These are phyloP conservation scores for Lepetodrilus schrolli DNA, from an alignment of 2,888 invertebrate genomes.

Conservation along the genomic window DNA sequence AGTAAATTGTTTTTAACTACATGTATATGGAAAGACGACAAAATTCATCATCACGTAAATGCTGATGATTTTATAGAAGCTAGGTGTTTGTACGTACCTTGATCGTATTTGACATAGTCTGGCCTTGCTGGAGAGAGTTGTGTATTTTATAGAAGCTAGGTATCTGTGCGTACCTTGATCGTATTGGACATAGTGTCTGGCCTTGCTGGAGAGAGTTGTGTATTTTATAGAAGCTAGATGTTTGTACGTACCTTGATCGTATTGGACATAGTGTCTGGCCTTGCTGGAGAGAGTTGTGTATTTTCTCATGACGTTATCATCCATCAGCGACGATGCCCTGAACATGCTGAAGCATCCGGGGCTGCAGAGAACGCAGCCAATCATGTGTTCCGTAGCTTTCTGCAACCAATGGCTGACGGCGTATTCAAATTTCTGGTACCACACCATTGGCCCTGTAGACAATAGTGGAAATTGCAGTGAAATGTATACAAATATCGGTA, in stretches of 20 bases:
- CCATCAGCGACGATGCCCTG: constrained; percentile 97
- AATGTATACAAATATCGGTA: too few species aligned
- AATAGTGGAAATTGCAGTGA: too few species aligned
- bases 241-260: constrained; percentile 89
- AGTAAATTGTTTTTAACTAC: too few species aligned
- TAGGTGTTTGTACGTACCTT: constrained; percentile 80
- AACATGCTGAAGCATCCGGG: constrained; percentile 98
- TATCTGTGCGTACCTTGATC: constrained; percentile 86
- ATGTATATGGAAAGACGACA: too few species aligned
- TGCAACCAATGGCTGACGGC: constrained; percentile 99
- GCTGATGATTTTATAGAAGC: too few species aligned
- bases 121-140: constrained; percentile 91
- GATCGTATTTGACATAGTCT: constrained; percentile 98
- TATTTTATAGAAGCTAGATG: constrained; percentile 80
- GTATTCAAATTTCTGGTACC: constrained; percentile 99
- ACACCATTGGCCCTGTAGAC: constrained; percentile 92
- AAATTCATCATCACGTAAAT: too few species aligned
- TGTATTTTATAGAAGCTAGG: too few species aligned
- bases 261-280: constrained; percentile 97
- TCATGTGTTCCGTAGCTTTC: constrained; percentile 99
- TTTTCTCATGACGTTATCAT: constrained; percentile 98
- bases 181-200: constrained; percentile 97
- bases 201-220: constrained; percentile 91
- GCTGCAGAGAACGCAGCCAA: constrained; percentile 98
- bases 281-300: constrained; percentile 93